Evolutionary conservation across 2,113 vertebrate genomes (phyloP), one percentile per base, ranked within the genome.

Genomic region (Anarhynchus alexandrinus): DNA sequence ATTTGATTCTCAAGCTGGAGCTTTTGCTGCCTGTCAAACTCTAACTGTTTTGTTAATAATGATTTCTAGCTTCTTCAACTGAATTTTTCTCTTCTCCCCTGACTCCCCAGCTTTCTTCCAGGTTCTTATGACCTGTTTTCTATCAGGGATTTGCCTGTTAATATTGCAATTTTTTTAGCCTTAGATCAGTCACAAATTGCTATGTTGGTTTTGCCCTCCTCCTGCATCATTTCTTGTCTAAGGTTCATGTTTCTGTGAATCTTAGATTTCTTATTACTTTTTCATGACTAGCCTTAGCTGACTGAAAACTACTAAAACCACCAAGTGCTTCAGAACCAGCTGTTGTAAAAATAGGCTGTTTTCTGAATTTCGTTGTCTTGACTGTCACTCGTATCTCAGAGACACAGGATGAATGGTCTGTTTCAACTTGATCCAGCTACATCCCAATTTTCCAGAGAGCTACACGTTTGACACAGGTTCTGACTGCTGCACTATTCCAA

Each of bases 71-170:
- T 58, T 54, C 32, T 64, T 69, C 29, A 19, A 23, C 52, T 17
- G 13, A 6, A 15, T 73, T 40, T 32, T 32, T 12, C 1, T 12
- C 1, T 13, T 5, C 19, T 27, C 5, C 1, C 3, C 1, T 1
- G 5, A 2, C 40, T 5, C 3, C 1, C 0, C 6, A 1, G 2
- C 4, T 64, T 69, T 36, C 19, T 61, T 80, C 51, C 43, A 47
- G 4, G 2, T 67, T 88, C 11, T 27, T 61, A 32, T 47, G 49
- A 82, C 40, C 27, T 73, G 27, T 78, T 90, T 67, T 87, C 38
- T 78, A 10, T 58, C 22, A 49, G 17, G 10, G 7, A 43, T 2
- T 43, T 69, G 5, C 18, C 40, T 51, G 25, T 27, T 86, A 83
- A 55, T 59, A 81, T 14, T 73, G 34, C 8, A 78, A 70, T 2